A percentile compares a stretch with the other conserved stretches of the same genome.
Evolutionary conservation across 2,113 vertebrate genomes (phyloP).

Genomic region (Ptyas mucosa): DNA sequence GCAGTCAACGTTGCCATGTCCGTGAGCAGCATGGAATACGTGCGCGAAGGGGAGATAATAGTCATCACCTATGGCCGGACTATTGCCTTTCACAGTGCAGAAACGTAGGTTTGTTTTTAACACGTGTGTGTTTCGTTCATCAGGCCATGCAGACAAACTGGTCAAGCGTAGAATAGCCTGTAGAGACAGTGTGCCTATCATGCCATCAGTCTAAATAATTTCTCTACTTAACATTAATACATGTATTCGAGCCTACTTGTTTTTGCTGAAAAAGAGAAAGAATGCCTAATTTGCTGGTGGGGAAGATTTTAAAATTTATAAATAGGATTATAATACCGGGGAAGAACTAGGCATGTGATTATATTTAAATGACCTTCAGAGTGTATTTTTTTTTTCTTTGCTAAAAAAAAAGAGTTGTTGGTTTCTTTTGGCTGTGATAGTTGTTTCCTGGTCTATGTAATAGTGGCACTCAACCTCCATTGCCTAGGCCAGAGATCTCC

Average conservation of each 20-base stretch:
- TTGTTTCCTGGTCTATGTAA: neutral
- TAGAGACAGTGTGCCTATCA: neutral
- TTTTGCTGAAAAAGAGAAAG: neutral
- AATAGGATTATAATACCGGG: slow-evolving; percentile 92
- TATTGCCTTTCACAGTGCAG: slow-evolving; percentile 91
- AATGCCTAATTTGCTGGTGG: slow-evolving; percentile 90
- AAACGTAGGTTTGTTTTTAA: slow-evolving; percentile 73
- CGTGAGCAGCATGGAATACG: slow-evolving; percentile 96
- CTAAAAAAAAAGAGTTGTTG: neutral
- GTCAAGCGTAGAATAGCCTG: neutral
- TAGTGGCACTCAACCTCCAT: neutral
- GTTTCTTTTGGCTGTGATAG: neutral
- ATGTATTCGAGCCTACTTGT: neutral
- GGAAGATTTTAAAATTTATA: slow-evolving; percentile 98
- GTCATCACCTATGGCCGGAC: slow-evolving; percentile 93
- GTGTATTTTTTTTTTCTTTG: neutral
- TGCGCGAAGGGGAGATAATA: slow-evolving; percentile 89
- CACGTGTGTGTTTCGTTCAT: neutral
- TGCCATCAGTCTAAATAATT: neutral
- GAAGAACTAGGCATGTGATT: slow-evolving; percentile 87
- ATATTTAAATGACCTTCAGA: neutral
- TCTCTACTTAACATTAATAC: neutral
- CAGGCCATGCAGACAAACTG: neutral
- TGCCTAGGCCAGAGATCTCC: neutral
- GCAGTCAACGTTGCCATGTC: slow-evolving; percentile 84